These are phyloP conservation scores for Himalopsyche phryganea DNA, from an alignment of 1,140 invertebrate species.

Conservation along the genomic window DNA sequence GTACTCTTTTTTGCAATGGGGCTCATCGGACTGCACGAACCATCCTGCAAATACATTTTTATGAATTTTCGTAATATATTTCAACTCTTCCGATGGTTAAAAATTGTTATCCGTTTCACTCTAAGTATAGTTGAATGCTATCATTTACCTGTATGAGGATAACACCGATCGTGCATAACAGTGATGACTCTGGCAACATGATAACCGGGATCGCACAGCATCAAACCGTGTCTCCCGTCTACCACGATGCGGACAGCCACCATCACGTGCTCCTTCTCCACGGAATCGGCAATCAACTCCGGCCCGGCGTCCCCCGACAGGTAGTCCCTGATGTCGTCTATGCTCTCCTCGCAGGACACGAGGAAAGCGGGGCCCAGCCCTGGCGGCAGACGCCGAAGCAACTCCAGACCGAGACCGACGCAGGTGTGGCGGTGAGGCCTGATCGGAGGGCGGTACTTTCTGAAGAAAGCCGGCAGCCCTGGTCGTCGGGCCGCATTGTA, in stretches of 20 bases:
- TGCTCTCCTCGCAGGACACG: slow-evolving; percentile 85
- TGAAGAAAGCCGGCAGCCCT: slow-evolving; percentile 64
- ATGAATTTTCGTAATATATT: too few relatives aligned
- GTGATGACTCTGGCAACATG: slow-evolving; percentile 81
- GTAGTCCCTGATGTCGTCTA: slow-evolving; percentile 65
- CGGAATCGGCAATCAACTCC: slow-evolving; percentile 57
- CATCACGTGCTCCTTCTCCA: slow-evolving; percentile 87
- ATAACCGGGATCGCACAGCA: slow-evolving; percentile 86
- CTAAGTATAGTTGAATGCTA: too few relatives aligned
- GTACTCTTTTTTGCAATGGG: slow-evolving; percentile 74
- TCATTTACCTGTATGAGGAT: slow-evolving; percentile 75
- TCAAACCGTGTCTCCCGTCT: slow-evolving; percentile 65
- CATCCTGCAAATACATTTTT: slow-evolving; percentile 55
- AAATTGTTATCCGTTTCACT: too few relatives aligned
- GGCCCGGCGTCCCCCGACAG: slow-evolving; percentile 55
- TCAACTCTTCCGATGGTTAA: too few relatives aligned
- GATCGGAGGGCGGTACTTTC: slow-evolving; percentile 71
- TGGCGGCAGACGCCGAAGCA: slow-evolving; percentile 61
- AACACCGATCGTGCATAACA: slow-evolving; percentile 78
- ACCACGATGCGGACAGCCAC: slow-evolving; percentile 73
- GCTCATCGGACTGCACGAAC: slow-evolving; percentile 77
- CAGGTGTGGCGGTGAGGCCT: slow-evolving; percentile 77
- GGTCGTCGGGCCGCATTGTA: slow-evolving; percentile 46
- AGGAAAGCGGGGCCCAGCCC: slow-evolving; percentile 66
- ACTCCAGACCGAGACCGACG: slow-evolving; percentile 79